These are phyloP conservation scores for Sinopyrophorus schimmeli DNA, from an alignment of 2,888 invertebrate species.

Conservation along the genomic window DNA sequence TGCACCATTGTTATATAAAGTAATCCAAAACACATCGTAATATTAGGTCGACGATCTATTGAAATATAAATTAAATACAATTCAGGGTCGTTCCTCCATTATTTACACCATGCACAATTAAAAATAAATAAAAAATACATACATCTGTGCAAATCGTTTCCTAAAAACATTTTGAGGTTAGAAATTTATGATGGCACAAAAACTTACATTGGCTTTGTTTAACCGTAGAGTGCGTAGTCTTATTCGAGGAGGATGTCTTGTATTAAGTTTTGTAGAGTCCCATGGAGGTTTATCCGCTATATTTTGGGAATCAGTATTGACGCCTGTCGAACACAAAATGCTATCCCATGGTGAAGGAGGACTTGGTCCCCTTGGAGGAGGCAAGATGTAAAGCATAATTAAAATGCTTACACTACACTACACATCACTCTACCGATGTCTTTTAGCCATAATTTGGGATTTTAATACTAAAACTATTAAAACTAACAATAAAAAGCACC, in stretches of 20 bases:
- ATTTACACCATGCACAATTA: too few relatives aligned
- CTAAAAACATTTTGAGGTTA: neutral
- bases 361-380: slow-evolving; percentile 57
- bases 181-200: neutral
- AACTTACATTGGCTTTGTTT: slow-evolving; percentile 35
- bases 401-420: slow-evolving; percentile 10
- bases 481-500: neutral
- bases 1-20: too few relatives aligned
- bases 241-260: slow-evolving; percentile 36
- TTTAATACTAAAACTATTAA: slow-evolving; percentile 3
- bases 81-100: too few relatives aligned
- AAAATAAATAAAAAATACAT: too few relatives aligned
- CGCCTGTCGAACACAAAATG: slow-evolving; percentile 50
- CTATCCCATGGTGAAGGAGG: slow-evolving; percentile 58
- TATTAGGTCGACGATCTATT: too few relatives aligned
- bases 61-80: too few relatives aligned
- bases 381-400: slow-evolving; percentile 57
- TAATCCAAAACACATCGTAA: too few relatives aligned
- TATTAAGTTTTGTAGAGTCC: slow-evolving; percentile 13
- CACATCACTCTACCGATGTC: too few relatives aligned
- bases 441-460: slow-evolving; percentile 1
- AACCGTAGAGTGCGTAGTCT: slow-evolving; percentile 32
- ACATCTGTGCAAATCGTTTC: neutral
- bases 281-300: slow-evolving; percentile 32
- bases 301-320: slow-evolving; percentile 31